Conservation (phyloP, 1,140 invertebrate species). For the Tetramorium alpestre region DNA sequence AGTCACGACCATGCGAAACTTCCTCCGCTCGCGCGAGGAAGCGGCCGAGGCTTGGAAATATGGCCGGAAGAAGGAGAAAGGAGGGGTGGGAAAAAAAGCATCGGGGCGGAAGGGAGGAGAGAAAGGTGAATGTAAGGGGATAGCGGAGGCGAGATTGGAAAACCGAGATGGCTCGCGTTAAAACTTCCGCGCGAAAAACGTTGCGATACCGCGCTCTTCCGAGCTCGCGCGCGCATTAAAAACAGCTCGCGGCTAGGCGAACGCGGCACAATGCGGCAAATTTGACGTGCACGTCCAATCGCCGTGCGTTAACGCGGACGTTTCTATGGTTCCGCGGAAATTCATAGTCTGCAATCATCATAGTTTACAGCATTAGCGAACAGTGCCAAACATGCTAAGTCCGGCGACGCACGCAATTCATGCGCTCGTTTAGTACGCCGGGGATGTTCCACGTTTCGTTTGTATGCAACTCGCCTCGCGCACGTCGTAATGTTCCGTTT, state of each 20-base stretch:
- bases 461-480: slow-evolving; percentile 2
- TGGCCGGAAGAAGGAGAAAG: background rate
- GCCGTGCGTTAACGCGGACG: background rate
- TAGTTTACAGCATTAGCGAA: background rate
- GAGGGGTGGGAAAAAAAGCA: background rate
- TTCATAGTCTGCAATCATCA: background rate
- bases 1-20: slow-evolving; percentile 60
- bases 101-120: slow-evolving; percentile 9
- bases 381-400: slow-evolving; percentile 13
- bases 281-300: slow-evolving; percentile 25
- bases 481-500: background rate
- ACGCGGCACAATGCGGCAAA: background rate
- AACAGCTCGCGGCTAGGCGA: background rate
- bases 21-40: background rate
- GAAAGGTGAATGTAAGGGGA: background rate
- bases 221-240: slow-evolving; percentile 33
- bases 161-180: slow-evolving; percentile 53
- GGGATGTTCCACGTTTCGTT: background rate
- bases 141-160: slow-evolving; percentile 59
- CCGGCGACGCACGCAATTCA: slow-evolving; percentile 4
- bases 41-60: slow-evolving; percentile 8
- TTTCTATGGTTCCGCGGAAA: slow-evolving; percentile 1
- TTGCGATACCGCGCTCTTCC: slow-evolving; percentile 41
- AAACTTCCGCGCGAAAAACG: slow-evolving; percentile 52
- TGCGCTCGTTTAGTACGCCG: background rate